These are phyloP conservation scores for Varecia variegata DNA, from an alignment of 2,797 vertebrate species.

Conservation along the genomic window DNA sequence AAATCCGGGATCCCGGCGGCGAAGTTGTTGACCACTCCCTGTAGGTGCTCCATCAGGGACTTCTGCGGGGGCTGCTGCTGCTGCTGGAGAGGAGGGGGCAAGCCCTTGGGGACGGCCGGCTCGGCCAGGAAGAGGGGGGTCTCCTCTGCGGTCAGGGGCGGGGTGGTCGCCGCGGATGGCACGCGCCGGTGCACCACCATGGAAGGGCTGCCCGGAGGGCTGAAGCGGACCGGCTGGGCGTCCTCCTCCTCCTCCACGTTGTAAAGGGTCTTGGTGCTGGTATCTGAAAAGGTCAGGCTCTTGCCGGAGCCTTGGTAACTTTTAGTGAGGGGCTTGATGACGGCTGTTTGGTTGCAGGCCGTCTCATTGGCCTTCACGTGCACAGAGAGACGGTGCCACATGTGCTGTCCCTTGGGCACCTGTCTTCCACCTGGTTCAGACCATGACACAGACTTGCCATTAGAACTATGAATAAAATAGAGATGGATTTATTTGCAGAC, in stretches of 20 bases:
- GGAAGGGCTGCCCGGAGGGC: slow-evolving; percentile 87
- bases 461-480: slow-evolving; percentile 99
- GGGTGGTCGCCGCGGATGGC: slow-evolving; percentile 80
- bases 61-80: slow-evolving; percentile 67
- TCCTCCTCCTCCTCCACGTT: slow-evolving; percentile 92
- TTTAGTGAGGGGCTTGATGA: slow-evolving; percentile 99
- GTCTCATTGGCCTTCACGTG: slow-evolving; percentile 98
- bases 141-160: slow-evolving; percentile 86
- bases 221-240: slow-evolving; percentile 84
- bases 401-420: slow-evolving; percentile 95
- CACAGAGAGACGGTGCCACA: slow-evolving; percentile 99
- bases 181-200: slow-evolving; percentile 84
- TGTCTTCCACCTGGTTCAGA: slow-evolving; percentile 99
- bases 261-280: slow-evolving; percentile 92
- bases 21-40: slow-evolving; percentile 90
- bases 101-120: slow-evolving; percentile 80
- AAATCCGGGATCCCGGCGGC: slow-evolving; percentile 87
- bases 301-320: slow-evolving; percentile 90
- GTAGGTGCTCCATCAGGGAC: slow-evolving; percentile 86
- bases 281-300: slow-evolving; percentile 91
- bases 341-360: slow-evolving; percentile 98
- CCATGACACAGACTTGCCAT: slow-evolving; percentile 99
- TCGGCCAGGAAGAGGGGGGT: slow-evolving; percentile 87
- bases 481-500: slow-evolving; percentile 89
- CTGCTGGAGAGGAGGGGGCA: slow-evolving; percentile 77